Evolutionary conservation across 1,140 invertebrate genomes (phyloP), one percentile per base, ranked within the genome.

Genomic region (Atta colombica): DNA sequence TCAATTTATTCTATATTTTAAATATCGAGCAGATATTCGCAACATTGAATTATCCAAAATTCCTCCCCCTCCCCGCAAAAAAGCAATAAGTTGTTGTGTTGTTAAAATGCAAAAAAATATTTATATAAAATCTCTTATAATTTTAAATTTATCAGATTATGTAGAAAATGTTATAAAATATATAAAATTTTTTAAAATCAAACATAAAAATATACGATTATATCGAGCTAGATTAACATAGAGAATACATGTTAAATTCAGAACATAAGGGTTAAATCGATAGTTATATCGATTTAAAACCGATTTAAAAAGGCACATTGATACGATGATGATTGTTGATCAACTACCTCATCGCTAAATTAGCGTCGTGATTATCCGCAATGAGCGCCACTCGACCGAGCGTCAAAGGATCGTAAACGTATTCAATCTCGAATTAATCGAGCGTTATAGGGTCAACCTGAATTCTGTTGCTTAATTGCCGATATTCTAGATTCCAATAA

Each of bases 311-410:
- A 82, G 35, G 0, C 68, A 74, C 12, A 28, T 63, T 84, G 74
- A 84, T 74, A 74, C 25, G 80, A 82, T 74, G 69, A 84, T 74
- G 69, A 84, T 25, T 60, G 39, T 74, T 74, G 69, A 74, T 75
- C 55, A 84, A 84, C 88, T 90, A 80, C 86, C 88, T 90, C 80
- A 87, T 60, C 85, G 88, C 88, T 88, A 90, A 88, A 90, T 90
- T 90, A 90, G 86, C 74, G 80, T 51, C 61, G 28, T 71, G 89
- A 89, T 89, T 90, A 89, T 90, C 78, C 88, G 75, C 80, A 82
- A 58, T 60, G 74, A 87, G 82, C 65, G 53, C 28, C 85, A 60
- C 35, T 87, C 77, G 58, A 84, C 89, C 85, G 77, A 74, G 55
- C 55, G 60, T 85, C 81, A 61, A 74, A 75, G 78, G 85, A 74